phyloP scores from a whole-genome alignment of 1,140 invertebrate species.

The Pararge aegeria region DNA sequence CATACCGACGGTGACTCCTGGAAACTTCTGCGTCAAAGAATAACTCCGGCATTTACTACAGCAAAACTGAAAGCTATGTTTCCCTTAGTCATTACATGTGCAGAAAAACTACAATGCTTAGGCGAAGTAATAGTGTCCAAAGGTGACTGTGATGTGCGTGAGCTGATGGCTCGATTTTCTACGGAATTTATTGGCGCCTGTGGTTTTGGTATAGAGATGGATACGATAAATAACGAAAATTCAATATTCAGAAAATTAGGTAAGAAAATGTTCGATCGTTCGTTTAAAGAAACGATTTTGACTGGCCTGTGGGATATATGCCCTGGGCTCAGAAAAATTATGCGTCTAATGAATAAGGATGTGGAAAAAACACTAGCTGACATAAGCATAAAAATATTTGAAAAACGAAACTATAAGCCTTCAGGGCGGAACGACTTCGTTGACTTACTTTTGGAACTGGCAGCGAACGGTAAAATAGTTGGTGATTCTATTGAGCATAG shows the following conservation, averaged over 20 bases:
- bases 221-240: constrained; percentile 32
- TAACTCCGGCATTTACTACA: constrained; percentile 22
- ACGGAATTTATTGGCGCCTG: constrained; percentile 32
- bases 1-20: constrained; percentile 74
- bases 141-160: constrained; percentile 13
- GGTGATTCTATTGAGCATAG: constrained; percentile 28
- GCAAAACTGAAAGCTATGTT: constrained; percentile 27
- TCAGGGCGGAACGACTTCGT: constrained; percentile 31
- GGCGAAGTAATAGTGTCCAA: constrained; percentile 10
- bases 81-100: constrained; percentile 19
- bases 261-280: constrained; percentile 17
- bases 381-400: constrained; percentile 25
- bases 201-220: constrained; percentile 33
- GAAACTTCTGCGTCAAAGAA: constrained; percentile 77
- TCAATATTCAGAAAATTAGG: constrained; percentile 28
- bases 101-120: constrained; percentile 16
- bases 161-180: constrained; percentile 25
- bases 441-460: constrained; percentile 28
- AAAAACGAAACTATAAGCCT: constrained; percentile 31
- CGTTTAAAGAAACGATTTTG: constrained; percentile 1
- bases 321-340: constrained; percentile 7
- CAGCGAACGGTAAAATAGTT: constrained; percentile 22
- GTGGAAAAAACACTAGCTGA: constrained; percentile 16
- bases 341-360: constrained; percentile 11
- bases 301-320: constrained; percentile 19